These are phyloP conservation scores for Zootoca vivipara DNA, from an alignment of 2,113 vertebrate genomes.

Conservation along the genomic window DNA sequence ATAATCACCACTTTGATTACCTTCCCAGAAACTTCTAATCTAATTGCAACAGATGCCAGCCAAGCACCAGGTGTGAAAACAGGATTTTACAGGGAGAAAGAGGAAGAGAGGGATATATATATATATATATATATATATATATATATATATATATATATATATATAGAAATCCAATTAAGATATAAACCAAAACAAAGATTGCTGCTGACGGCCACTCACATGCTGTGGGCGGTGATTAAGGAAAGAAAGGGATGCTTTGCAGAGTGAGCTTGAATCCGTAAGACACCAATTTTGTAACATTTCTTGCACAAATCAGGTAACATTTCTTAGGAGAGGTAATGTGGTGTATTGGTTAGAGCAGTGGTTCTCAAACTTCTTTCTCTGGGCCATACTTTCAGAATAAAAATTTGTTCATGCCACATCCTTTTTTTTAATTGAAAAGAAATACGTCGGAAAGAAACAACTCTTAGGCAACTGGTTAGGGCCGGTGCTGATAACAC, in stretches of 20 bases:
- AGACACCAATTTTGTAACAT: not conserved
- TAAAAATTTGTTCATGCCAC: too few species aligned
- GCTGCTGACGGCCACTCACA: not conserved
- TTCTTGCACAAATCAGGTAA: not conserved
- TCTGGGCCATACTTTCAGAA: too few species aligned
- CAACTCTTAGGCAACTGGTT: too few species aligned
- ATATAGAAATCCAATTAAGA: conserved; percentile 5
- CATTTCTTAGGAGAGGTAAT: not conserved
- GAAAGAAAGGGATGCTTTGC: not conserved
- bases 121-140: not conserved
- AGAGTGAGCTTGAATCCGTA: not conserved
- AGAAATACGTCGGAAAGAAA: too few species aligned
- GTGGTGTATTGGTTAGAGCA: too few species aligned
- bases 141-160: not conserved
- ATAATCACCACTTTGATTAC: not conserved
- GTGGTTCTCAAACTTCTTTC: too few species aligned
- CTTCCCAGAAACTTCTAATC: conserved; percentile 20
- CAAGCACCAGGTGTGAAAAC: not conserved
- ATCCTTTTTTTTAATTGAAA: too few species aligned
- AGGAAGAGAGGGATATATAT: too few species aligned
- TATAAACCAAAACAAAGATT: not conserved
- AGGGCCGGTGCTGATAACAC: too few species aligned
- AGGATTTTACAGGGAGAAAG: conserved; percentile 3
- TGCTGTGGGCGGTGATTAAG: not conserved
- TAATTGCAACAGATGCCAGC: not conserved